Percentiles rank a stretch among this genome's conserved stretches.
phyloP scores from a whole-genome alignment of 2,113 vertebrate species.

The Phycodurus eques region DNA sequence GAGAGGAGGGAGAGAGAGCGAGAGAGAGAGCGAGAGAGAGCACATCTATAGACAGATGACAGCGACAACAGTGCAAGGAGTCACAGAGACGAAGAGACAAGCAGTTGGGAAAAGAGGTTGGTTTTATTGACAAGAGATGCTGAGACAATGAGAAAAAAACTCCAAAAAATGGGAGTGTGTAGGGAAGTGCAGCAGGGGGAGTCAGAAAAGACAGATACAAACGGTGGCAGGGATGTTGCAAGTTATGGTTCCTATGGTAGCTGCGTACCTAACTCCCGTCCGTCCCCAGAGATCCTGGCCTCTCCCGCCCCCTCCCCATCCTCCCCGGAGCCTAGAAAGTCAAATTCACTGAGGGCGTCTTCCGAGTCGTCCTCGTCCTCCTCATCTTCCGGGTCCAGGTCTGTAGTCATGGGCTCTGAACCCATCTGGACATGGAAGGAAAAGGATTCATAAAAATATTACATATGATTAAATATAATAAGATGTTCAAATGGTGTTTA shows the following conservation, averaged over 20 bases:
- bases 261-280: slow-evolving; percentile 81
- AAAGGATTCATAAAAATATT: not conserved
- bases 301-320: slow-evolving; percentile 83
- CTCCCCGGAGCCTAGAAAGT: slow-evolving; percentile 87
- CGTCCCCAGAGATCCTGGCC: slow-evolving; percentile 79
- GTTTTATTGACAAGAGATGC: slow-evolving; percentile 73
- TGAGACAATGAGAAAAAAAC: slow-evolving; percentile 61
- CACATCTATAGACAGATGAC: slow-evolving; percentile 47
- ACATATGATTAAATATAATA: not conserved
- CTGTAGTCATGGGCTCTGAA: slow-evolving; percentile 79
- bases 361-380: slow-evolving; percentile 89
- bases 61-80: slow-evolving; percentile 44
- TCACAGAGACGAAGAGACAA: slow-evolving; percentile 70
- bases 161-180: slow-evolving; percentile 54
- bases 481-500: not conserved
- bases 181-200: not conserved
- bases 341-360: slow-evolving; percentile 87
- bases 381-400: slow-evolving; percentile 83
- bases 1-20: not conserved
- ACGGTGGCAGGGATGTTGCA: slow-evolving; percentile 61
- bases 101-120: slow-evolving; percentile 68
- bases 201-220: slow-evolving; percentile 47
- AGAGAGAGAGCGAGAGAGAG: slow-evolving; percentile 22
- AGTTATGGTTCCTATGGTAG: slow-evolving; percentile 63
- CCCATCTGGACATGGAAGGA: slow-evolving; percentile 63